Percentiles rank a stretch among this genome's conserved stretches.
These are phyloP conservation scores for Gymnothorax javanicus DNA, from an alignment of 2,797 vertebrate genomes.

Conservation along the genomic window DNA sequence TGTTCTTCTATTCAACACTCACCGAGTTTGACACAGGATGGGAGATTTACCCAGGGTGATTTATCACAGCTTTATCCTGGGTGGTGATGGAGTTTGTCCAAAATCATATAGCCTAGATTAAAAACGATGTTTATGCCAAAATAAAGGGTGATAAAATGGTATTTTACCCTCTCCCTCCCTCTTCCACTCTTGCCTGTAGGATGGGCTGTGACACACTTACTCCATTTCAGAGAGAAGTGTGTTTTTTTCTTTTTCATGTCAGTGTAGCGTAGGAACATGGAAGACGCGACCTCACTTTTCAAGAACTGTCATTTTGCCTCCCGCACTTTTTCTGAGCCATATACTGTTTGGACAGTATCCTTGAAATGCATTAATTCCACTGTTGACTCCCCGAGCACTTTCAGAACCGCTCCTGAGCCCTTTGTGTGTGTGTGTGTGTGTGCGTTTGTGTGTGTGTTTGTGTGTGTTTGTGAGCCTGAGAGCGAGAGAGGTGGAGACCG, in stretches of 20 bases:
- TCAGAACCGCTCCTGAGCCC: too few species aligned
- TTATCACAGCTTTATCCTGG: not conserved
- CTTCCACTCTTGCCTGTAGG: not conserved
- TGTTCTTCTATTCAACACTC: not conserved
- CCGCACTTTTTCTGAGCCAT: too few species aligned
- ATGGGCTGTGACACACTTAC: not conserved
- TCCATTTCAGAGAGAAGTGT: not conserved
- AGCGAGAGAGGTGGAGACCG: not conserved
- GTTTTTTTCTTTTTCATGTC: not conserved
- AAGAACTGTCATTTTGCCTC: too few species aligned
- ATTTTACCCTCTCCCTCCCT: not conserved
- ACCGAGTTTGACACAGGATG: not conserved
- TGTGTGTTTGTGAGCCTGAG: not conserved
- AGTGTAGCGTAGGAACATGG: too few species aligned
- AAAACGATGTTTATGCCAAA: not conserved
- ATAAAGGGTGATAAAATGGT: not conserved
- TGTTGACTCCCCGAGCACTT: too few species aligned
- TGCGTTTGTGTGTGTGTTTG: not conserved
- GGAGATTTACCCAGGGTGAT: not conserved
- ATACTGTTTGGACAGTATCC: too few species aligned
- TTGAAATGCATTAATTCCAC: too few species aligned
- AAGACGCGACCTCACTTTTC: too few species aligned
- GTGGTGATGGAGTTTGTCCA: not conserved
- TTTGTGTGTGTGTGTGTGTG: slow-evolving; percentile 6
- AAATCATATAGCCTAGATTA: not conserved